Evolutionary conservation across 2,888 invertebrate species (phyloP), one percentile per base, ranked within the genome.

Genomic region (Agonopterix arenella): DNA sequence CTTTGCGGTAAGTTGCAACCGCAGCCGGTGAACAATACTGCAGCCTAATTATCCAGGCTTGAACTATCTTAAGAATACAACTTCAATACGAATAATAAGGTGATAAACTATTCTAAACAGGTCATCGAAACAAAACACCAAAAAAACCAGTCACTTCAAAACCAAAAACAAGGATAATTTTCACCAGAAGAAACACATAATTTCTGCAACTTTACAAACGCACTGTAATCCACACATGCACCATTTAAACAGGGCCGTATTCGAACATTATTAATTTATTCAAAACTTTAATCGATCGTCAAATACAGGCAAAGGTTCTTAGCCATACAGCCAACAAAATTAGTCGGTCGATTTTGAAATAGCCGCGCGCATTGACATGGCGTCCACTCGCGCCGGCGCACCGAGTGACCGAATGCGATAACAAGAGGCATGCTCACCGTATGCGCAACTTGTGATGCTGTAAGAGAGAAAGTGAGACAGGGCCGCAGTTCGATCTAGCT

Each of bases 391-490:
- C 73, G 74, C 70, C 61, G 54, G 75, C 76, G 74, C 72, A 61
- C 73, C 60, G 57, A 61, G 59, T 62, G 61, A 60, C 62, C 72
- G 63, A 76, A 70, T 75, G 75, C 73, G 72, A 64, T 72, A 74
- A 72, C 76, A 62, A 70, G 70, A 68, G 50, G 52, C 44, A 64
- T 28, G 28, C 28, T 28, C 28, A 28, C 28, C 28, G 28, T 28
- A 60, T 68, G 73, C 75, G 76, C 80, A 75, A 76, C 65, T 64
- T 62, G 59, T 66, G 78, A 78, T 84, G 88, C 80, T 80, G 85
- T 83, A 85, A 88, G 59, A 84, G 88, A 72, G 88, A 88, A 88
- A 88, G 88, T 72, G 50, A 53, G 52, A 52, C 75, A 77, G 81
- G 67, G 68, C 70, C 76, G 80, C 57, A 73, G 38, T 11, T 45